phyloP scores from a whole-genome alignment of 2,113 vertebrate genomes.

The Bufo bufo region DNA sequence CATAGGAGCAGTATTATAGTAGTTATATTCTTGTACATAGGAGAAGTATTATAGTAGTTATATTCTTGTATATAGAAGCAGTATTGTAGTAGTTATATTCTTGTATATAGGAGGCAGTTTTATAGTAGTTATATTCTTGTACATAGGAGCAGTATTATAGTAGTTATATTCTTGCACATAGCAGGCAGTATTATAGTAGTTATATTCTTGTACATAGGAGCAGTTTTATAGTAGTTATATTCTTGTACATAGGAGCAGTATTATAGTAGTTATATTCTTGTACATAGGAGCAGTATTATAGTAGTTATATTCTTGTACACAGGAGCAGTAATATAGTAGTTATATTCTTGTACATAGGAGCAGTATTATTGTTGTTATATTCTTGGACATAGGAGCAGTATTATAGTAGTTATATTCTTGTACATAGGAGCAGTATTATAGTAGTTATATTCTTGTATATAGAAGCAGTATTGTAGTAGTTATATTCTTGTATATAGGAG shows the following conservation, averaged over 20 bases:
- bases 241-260: no score
- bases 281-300: no score
- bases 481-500: background rate
- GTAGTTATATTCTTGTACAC: no score
- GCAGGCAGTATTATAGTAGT: no score
- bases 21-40: slow-evolving; percentile 5
- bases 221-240: no score
- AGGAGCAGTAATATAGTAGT: background rate
- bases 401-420: slow-evolving; percentile 8
- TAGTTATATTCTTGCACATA: background rate
- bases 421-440: background rate
- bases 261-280: no score
- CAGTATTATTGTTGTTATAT: slow-evolving; percentile 8
- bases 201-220: no score
- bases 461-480: slow-evolving; percentile 6
- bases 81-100: slow-evolving; percentile 15
- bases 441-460: slow-evolving; percentile 14
- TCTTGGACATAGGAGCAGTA: background rate
- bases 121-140: slow-evolving; percentile 6
- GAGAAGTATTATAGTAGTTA: background rate
- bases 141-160: background rate
- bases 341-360: background rate
- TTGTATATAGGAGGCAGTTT: background rate
- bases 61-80: background rate
- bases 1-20: background rate